Evolutionary conservation across 2,797 vertebrate genomes (phyloP).

Genomic region (Lacerta bilineata): DNA sequence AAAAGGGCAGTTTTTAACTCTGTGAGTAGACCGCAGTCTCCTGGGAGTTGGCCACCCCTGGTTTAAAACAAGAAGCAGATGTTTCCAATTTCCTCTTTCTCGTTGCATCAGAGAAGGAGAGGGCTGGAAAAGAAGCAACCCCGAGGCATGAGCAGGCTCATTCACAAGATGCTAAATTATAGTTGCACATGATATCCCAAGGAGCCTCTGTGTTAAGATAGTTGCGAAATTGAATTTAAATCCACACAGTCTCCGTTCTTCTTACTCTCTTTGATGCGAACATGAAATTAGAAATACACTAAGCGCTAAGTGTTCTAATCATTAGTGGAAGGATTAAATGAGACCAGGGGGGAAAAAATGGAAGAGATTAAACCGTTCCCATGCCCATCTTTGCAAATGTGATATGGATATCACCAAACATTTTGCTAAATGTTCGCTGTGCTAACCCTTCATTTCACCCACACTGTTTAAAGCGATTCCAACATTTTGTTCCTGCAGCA

Average conservation of each 20-base stretch:
- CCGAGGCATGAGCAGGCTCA: not conserved
- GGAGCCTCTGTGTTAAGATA: conserved; percentile 21
- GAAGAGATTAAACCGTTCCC: conserved; percentile 42
- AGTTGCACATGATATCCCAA: not conserved
- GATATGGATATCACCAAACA: conserved; percentile 38
- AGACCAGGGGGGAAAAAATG: conserved; percentile 49
- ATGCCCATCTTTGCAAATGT: conserved; percentile 39
- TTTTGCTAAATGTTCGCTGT: conserved; percentile 39
- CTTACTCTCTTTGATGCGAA: conserved; percentile 32
- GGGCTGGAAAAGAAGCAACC: not conserved
- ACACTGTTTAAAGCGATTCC: conserved; percentile 35
- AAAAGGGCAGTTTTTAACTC: too few relatives aligned
- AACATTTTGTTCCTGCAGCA: conserved; percentile 35
- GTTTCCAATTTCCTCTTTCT: too few relatives aligned
- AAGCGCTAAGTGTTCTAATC: conserved; percentile 52
- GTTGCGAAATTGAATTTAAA: conserved; percentile 26
- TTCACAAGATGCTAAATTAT: not conserved
- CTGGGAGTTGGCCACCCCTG: too few relatives aligned
- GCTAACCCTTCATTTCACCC: conserved; percentile 50
- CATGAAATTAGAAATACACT: conserved; percentile 40
- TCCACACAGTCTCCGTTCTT: conserved; percentile 23
- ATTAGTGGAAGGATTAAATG: conserved; percentile 54
- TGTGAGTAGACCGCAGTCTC: too few relatives aligned
- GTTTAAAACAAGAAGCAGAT: not conserved
- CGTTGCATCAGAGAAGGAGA: not conserved